Evolutionary conservation across 2,113 vertebrate species (phyloP).

Genomic region (Heterocephalus glaber): DNA sequence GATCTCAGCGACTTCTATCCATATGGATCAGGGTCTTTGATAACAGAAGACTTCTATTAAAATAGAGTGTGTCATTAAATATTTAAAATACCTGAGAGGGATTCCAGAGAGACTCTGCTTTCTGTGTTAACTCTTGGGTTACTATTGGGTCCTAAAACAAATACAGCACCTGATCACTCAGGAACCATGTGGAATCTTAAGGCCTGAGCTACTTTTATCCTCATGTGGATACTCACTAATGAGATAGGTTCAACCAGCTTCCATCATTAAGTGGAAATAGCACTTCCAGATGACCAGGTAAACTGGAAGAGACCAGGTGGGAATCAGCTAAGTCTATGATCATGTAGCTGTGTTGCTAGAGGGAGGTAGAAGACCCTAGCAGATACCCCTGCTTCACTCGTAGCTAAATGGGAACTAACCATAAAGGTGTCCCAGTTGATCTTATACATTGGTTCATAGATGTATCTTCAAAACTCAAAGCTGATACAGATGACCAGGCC

Average conservation of each 20-base stretch:
- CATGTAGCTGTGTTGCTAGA: no score
- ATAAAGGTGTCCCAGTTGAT: background rate
- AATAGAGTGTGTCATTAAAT: background rate
- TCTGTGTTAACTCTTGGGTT: background rate
- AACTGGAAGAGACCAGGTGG: no score
- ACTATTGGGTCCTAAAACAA: no score
- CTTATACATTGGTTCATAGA: background rate
- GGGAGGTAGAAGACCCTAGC: background rate
- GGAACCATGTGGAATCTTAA: background rate
- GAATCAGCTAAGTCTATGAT: background rate
- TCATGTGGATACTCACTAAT: no score
- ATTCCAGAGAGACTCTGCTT: no score
- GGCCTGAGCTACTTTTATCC: background rate
- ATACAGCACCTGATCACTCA: background rate
- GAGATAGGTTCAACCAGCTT: background rate
- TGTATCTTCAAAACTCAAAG: background rate
- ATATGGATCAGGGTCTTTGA: background rate
- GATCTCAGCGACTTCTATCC: background rate
- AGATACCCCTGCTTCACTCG: background rate
- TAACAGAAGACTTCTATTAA: background rate
- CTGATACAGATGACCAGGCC: background rate
- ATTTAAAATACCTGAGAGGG: background rate
- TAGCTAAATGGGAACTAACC: background rate
- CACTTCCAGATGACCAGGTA: background rate
- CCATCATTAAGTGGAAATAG: background rate